Conservation (phyloP, 2,113 vertebrate species). For the Solenodon paradoxus region DNA sequence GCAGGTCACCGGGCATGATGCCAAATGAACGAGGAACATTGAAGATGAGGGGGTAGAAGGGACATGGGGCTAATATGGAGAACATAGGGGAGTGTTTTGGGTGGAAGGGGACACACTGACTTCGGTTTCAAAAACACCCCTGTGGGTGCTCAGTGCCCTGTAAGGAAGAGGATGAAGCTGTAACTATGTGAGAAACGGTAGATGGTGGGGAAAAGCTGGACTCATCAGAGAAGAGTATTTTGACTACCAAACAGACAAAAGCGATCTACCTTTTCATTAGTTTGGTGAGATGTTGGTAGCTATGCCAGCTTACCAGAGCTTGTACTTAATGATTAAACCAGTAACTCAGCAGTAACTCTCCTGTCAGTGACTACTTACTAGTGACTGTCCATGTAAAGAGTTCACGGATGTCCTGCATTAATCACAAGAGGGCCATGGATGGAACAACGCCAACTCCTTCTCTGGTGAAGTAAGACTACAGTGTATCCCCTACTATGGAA, state of each 20-base stretch:
- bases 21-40: rapidly evolving
- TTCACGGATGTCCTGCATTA: neutral
- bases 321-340: neutral
- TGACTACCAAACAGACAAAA: neutral
- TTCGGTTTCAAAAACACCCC: rapidly evolving
- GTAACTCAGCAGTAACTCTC: neutral
- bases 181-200: neutral
- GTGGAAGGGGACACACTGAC: rapidly evolving
- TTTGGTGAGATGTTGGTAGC: too few relatives aligned
- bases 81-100: neutral
- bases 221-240: neutral
- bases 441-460: neutral
- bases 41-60: neutral
- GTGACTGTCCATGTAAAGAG: neutral
- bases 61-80: rapidly evolving
- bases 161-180: too few relatives aligned
- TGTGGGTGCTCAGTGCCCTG: neutral
- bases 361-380: neutral
- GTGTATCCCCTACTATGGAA: neutral
- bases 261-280: neutral
- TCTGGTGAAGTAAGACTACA: neutral
- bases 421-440: too few relatives aligned
- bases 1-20: neutral
- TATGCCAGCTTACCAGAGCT: neutral
- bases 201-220: neutral